Base-by-base conservation (phyloP, 2,113 vertebrate species). In the Poecilia latipinna region DNA sequence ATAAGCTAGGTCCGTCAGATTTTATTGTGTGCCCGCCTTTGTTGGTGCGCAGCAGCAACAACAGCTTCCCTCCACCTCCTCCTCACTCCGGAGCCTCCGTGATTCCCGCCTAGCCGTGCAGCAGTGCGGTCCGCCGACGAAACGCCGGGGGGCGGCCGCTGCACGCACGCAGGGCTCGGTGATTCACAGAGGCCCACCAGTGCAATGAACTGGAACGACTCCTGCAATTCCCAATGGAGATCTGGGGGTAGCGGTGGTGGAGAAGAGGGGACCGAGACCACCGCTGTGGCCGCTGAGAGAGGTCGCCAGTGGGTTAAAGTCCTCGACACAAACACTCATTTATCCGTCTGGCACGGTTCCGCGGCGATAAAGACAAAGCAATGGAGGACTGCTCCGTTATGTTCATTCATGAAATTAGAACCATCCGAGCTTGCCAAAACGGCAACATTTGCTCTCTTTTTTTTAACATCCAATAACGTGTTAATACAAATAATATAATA, bases 171-270 rank as follows among this genome's bases (percentile, higher is more conserved):
- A 22, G 89, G 86, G 31, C 89, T 74, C 94, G 93, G 89, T 90
- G 94, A 93, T 93, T 79, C 85, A 67, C 82, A 95, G 88, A 90
- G 92, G 92, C 91, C 92, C 93, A 90, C 88, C 80, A 75, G 71
- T 73, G 90, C 77, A 87, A 65, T 89, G 86, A 93, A 85, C 78
- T 83, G 81, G 74, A 89, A 86, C 86, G 62, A 89, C 81, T 90
- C 75, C 39, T 26, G 80, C 39, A 72, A 73, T 74, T 84, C 88
- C 70, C 82, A 78, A 83, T 88, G 78, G 72, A 73, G 76, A 19
- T 19, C 17, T 48, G 91, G n/a, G 17, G 17, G 17, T 54, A 19
- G 17, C 19, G 61, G 17, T 17, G 29, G 61, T 19, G 31, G 61
- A 32, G 61, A 8, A 71, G 76, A 73, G 91, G 24, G 13, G 44